Base-by-base conservation (phyloP, 1,140 invertebrate species). In the Drosophila mojavensis region DNA sequence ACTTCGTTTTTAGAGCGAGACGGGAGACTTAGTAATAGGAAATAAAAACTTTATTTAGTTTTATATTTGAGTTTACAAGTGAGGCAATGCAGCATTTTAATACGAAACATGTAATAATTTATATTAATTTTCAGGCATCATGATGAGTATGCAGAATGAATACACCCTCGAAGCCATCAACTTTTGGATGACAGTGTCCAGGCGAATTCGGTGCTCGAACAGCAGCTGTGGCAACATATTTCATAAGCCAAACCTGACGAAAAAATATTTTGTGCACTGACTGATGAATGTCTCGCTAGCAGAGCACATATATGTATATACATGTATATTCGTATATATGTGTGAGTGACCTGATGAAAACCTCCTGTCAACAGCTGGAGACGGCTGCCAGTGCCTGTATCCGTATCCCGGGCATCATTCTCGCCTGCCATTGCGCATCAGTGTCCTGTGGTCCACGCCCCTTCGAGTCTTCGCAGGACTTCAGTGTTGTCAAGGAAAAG, bases 371-470 rank as follows among this genome's bases (percentile, higher is more conserved):
- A 54, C 82, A 75, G 61, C 39, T 68, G 41, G 58, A 62, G 83
- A 41, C 64, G 79, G 26, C 75, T 76, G 83, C 66, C 83, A 88
- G 72, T 64, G 77, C 75, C 82, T 76, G 83, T 74, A 71, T 76
- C 41, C 71, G 51, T 82, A 77, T 79, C 75, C 78, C 51, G 73
- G 80, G 58, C 60, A 65, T 79, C 65, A 81, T 63, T 62, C 71
- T 75, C 63, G 69, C 62, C 72, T 86, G 82, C 81, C 82, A 78
- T 82, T 81, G 83, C 63, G 72, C 75, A 86, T 85, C 82, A 85
- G 60, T 48, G 63, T 78, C 70, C 48, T 48, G n/a, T 51, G 41
- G 60, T 47, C 63, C 55, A 67, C 56, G 15, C 15, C n/a, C 3
- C 33, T 41, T 11, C 5, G 39, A 59, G 30, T 33, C 33, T 11